Conservation (phyloP, 2,113 vertebrate species). For the Heterochromis multidens region DNA sequence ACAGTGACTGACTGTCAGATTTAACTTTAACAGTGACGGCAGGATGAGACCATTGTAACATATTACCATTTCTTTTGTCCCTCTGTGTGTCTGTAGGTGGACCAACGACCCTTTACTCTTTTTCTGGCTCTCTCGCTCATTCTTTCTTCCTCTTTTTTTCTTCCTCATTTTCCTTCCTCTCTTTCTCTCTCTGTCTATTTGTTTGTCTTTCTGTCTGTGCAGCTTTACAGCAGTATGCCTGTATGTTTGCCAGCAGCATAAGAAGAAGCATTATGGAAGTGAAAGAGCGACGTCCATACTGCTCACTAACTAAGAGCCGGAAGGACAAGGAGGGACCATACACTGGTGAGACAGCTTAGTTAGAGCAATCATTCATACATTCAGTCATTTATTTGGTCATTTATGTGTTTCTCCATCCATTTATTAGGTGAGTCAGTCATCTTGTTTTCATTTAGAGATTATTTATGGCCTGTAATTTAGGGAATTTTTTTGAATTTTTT, state of each 20-base stretch:
- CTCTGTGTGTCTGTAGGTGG: slow-evolving; percentile 3
- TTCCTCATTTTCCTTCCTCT: too few relatives aligned
- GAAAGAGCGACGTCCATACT: slow-evolving; percentile 96
- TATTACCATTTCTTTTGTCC: neutral
- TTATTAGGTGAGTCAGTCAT: neutral
- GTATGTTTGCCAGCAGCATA: slow-evolving; percentile 71
- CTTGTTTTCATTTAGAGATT: neutral
- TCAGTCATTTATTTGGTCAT: neutral
- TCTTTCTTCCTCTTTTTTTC: neutral
- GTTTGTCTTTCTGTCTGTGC: neutral
- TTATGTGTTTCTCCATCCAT: neutral
- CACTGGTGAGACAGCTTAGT: slow-evolving; percentile 61
- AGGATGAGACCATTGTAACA: neutral
- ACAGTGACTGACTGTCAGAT: neutral
- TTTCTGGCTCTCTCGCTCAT: neutral
- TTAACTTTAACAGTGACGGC: neutral
- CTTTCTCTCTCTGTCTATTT: neutral
- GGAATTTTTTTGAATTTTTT: neutral
- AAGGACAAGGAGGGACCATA: slow-evolving; percentile 88
- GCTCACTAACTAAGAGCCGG: slow-evolving; percentile 93
- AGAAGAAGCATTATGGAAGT: slow-evolving; percentile 96
- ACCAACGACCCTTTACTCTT: neutral
- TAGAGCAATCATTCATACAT: neutral
- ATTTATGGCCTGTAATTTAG: neutral
- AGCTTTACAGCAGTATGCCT: slow-evolving; percentile 65